Conservation (phyloP, 2,888 invertebrate genomes). For the Apoda limacodes region DNA sequence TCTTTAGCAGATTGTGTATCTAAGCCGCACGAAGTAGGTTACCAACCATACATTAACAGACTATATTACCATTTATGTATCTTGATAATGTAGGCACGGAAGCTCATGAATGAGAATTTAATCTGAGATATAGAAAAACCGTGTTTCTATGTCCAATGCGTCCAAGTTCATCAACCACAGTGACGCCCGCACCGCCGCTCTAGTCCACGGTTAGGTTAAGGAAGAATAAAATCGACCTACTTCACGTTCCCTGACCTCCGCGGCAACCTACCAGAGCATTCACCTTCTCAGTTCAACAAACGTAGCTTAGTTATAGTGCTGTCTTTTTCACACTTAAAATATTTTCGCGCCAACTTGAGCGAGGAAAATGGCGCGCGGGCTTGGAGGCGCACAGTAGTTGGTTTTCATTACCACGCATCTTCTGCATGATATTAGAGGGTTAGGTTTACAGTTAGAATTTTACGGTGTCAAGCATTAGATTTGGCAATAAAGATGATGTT, state of each 20-base stretch:
- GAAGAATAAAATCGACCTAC: conserved; percentile 66
- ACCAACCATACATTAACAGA: too few species aligned
- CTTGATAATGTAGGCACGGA: too few species aligned
- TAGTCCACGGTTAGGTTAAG: conserved; percentile 49
- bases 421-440: too few species aligned
- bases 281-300: conserved; percentile 32
- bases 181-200: conserved; percentile 25
- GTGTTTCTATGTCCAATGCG: conserved; percentile 46
- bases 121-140: conserved; percentile 50
- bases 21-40: too few species aligned
- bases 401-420: too few species aligned
- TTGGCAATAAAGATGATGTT: too few species aligned
- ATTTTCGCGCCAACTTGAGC: conserved; percentile 51
- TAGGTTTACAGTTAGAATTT: too few species aligned
- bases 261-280: conserved; percentile 49
- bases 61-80: too few species aligned
- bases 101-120: conserved; percentile 23
- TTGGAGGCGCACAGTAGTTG: too few species aligned
- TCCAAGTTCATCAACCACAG: conserved; percentile 58
- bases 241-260: conserved; percentile 68
- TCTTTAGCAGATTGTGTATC: too few species aligned
- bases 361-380: conserved; percentile 54
- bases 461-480: too few species aligned
- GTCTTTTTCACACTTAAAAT: conserved; percentile 60
- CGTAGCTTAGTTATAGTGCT: conserved; percentile 9